Evolutionary conservation across 2,888 invertebrate species (phyloP).

Genomic region (Drosophila setosimentum): DNA sequence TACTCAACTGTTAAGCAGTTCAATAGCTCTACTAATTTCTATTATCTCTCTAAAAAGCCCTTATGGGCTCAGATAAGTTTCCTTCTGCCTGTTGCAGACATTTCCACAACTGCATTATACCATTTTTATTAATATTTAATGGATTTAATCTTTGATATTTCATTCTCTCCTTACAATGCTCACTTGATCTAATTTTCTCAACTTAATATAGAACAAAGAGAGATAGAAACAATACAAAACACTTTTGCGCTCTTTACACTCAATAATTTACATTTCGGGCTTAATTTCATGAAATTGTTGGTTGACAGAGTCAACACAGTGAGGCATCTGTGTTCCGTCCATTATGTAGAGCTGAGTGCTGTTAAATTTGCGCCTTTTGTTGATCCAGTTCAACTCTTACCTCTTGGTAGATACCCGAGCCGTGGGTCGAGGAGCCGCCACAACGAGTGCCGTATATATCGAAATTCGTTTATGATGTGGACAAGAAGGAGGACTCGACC

Average conservation of each 20-base stretch:
- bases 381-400: neutral
- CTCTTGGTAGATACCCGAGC: constrained; percentile 64
- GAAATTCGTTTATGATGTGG: constrained; percentile 89
- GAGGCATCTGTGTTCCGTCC: neutral
- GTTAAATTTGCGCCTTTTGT: constrained; percentile 41
- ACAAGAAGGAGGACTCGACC: constrained; percentile 92
- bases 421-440: constrained; percentile 94
- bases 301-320: neutral
- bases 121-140: neutral
- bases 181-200: neutral
- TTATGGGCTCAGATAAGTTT: neutral
- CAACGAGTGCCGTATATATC: constrained; percentile 91
- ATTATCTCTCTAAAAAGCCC: too few relatives aligned
- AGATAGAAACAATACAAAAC: neutral
- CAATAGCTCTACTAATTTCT: too few relatives aligned
- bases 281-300: neutral
- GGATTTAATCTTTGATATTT: neutral
- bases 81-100: neutral
- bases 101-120: too few relatives aligned
- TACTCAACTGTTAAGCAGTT: too few relatives aligned
- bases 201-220: neutral
- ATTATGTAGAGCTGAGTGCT: neutral
- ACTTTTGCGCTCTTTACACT: neutral
- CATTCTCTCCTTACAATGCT: neutral
- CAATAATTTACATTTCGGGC: neutral